Evolutionary conservation across 2,797 vertebrate genomes (phyloP), one percentile per base, ranked within the genome.

Genomic region (Notamacropus eugenii): DNA sequence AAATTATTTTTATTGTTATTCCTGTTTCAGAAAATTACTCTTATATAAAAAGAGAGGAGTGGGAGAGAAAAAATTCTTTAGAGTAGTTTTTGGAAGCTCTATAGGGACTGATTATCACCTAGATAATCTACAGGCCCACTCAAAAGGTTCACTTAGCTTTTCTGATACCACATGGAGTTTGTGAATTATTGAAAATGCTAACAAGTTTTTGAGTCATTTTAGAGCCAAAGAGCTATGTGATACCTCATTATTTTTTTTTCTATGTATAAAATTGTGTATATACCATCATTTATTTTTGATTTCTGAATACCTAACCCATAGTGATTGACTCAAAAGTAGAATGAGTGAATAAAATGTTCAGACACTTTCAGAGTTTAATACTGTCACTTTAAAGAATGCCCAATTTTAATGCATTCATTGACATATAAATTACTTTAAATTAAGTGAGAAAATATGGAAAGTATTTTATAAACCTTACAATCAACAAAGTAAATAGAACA

Each of bases 111-210:
- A 56, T 0, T 93, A 22, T 52, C 93, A 91, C 93, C 27, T 46
- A 87, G 52, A 55, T 9, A 27, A 10, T 95, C 93, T 58, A 62
- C 29, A 90, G 54, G 8, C 9, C 40, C 34, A 91, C 10, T 93
- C 90, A 92, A 82, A 96, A 27, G 22, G 74, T 34, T 16, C 40
- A 87, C 62, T 96, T 19, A 94, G 40, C 57, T 95, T 96, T 93
- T 94, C 87, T 40, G 1, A 87, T 3, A 87, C 27, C 40, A 46
- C 22, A 11, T 87, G 74, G 40, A 50, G 74, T 87, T 87, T 50
- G n/a, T 0, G 2, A 87, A 27, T 87, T 50, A 50, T 12, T 87
- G 40, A 87, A 87, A 87, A 46, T 87, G 34, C 62, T n/a, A 19
- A n/a, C 5, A 1, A 46, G n/a, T 46, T 24, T 82, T 82, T 82